Conservation (phyloP, 2,113 vertebrate species). For the Hyaena hyaena region DNA sequence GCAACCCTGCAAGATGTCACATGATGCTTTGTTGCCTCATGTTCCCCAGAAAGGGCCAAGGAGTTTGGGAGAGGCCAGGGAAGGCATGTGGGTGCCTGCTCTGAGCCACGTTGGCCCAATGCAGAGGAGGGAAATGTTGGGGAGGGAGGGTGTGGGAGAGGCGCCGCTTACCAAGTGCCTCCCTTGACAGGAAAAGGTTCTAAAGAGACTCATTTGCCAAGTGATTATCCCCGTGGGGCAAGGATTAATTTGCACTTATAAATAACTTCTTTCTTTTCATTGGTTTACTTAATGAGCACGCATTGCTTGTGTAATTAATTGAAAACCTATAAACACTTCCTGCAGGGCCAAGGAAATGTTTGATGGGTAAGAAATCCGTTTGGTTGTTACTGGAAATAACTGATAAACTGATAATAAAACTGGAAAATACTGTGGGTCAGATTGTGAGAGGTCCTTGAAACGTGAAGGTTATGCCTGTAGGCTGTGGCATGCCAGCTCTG, state of each 20-base stretch:
- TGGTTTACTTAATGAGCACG: not conserved
- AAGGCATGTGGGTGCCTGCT: too few relatives aligned
- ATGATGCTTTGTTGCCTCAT: not conserved
- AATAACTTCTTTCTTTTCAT: not conserved
- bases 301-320: not conserved
- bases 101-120: not conserved
- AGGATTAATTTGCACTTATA: not conserved
- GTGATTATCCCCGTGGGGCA: not conserved
- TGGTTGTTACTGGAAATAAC: not conserved
- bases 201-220: not conserved
- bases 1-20: not conserved
- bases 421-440: not conserved
- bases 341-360: not conserved
- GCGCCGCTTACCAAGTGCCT: rapidly evolving
- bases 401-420: not conserved
- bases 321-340: not conserved
- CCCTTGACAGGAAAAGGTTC: not conserved
- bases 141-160: not conserved
- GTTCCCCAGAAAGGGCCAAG: not conserved
- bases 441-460: not conserved
- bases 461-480: not conserved
- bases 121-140: not conserved
- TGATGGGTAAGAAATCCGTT: not conserved
- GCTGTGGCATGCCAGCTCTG: not conserved
- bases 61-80: not conserved